Evolutionary conservation across 92 coral and sea anemone genomes (phyloP).

Genomic region (Pocillopora grandis): DNA sequence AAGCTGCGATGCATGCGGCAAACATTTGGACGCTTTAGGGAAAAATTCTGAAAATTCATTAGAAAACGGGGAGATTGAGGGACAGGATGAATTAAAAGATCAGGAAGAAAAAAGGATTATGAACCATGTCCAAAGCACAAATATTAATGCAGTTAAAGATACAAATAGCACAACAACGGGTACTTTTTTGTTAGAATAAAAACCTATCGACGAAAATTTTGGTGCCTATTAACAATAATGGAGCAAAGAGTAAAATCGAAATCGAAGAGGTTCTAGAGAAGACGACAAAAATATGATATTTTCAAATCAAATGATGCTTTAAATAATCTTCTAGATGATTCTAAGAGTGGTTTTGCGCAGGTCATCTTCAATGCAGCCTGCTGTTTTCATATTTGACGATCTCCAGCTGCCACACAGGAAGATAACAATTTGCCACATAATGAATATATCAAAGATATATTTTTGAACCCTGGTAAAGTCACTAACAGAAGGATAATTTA

Average conservation of each 20-base stretch:
- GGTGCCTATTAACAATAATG: neutral
- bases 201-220: neutral
- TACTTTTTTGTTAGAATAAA: neutral
- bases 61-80: constrained; percentile 3
- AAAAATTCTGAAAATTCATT: constrained; percentile 16
- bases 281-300: too few species aligned
- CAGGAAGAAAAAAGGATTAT: constrained; percentile 2
- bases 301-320: too few species aligned
- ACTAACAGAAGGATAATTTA: too few species aligned
- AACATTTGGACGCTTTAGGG: constrained; percentile 5
- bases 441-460: too few species aligned
- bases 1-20: neutral
- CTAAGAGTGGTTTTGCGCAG: too few species aligned
- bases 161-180: neutral
- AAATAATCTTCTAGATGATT: too few species aligned
- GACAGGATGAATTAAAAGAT: neutral
- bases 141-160: neutral
- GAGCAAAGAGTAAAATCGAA: neutral
- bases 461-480: too few species aligned
- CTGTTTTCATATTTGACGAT: too few species aligned
- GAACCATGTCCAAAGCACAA: neutral
- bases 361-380: too few species aligned
- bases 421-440: too few species aligned
- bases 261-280: too few species aligned
- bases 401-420: too few species aligned